Evolutionary conservation across 2,113 vertebrate species (phyloP).

Genomic region (Aptenodytes patagonicus): DNA sequence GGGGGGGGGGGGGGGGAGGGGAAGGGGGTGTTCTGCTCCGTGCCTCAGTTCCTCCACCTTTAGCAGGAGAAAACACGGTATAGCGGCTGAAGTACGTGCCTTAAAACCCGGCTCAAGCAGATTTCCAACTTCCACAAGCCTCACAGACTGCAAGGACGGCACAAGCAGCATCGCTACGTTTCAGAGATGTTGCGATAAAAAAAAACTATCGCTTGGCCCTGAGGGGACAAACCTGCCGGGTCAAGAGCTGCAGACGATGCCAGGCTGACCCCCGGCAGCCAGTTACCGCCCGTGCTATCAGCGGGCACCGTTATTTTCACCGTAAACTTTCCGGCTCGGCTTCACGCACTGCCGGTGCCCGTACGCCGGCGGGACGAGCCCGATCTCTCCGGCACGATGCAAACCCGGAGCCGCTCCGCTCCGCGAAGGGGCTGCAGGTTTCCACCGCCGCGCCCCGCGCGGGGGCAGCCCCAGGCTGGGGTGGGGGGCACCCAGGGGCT

Average conservation of each 20-base stretch:
- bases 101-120: neutral
- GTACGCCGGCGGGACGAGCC: neutral
- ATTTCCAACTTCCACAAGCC: neutral
- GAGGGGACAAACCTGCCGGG: neutral
- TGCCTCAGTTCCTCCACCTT: neutral
- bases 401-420: neutral
- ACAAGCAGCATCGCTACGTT: neutral
- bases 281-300: neutral
- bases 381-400: neutral
- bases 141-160: neutral
- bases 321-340: neutral
- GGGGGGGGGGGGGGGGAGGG: fast-evolving
- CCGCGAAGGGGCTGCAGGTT: neutral
- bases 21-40: neutral
- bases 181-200: neutral
- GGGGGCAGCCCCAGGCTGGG: neutral
- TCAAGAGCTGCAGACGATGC: fast-evolving
- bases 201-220: neutral
- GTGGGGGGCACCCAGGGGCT: neutral
- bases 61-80: fast-evolving
- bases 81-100: fast-evolving
- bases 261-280: neutral
- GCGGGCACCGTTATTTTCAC: neutral
- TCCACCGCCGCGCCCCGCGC: no score
- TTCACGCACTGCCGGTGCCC: neutral